These are phyloP conservation scores for Lymantria dispar DNA, from an alignment of 2,888 invertebrate genomes.

Conservation along the genomic window DNA sequence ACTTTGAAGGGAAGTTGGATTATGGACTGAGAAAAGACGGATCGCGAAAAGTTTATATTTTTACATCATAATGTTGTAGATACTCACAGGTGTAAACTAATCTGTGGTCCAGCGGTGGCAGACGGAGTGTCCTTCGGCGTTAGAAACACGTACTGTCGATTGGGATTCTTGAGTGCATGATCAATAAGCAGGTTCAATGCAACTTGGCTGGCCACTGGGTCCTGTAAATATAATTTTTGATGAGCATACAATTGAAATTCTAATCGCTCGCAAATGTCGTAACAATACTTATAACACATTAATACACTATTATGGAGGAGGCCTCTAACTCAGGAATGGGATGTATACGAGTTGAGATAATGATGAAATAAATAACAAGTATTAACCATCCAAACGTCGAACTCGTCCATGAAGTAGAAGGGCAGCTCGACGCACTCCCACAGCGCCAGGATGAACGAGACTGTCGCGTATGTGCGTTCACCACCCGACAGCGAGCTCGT, in stretches of 20 bases:
- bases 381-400: constrained; percentile 96
- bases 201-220: constrained; percentile 90
- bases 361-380: background rate
- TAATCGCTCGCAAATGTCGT: no score
- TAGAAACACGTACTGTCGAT: constrained; percentile 93
- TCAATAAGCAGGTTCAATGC: constrained; percentile 90
- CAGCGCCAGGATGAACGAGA: constrained; percentile 94
- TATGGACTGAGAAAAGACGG: no score
- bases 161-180: constrained; percentile 86
- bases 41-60: no score
- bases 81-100: constrained; percentile 83
- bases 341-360: no score
- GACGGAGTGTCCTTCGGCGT: constrained; percentile 91
- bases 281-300: no score
- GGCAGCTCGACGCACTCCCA: constrained; percentile 97
- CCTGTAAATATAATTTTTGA: no score
- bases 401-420: constrained; percentile 97
- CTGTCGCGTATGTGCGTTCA: constrained; percentile 97
- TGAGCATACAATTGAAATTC: no score
- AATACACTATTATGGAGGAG: no score
- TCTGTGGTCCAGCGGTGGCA: constrained; percentile 66
- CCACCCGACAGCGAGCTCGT: constrained; percentile 94
- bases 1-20: no score
- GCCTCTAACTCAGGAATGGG: no score
- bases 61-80: background rate